A percentile compares a stretch with the other conserved stretches of the same genome.
phyloP scores from a whole-genome alignment of 2,797 vertebrate species.

The Catamblyrhynchus diadema region DNA sequence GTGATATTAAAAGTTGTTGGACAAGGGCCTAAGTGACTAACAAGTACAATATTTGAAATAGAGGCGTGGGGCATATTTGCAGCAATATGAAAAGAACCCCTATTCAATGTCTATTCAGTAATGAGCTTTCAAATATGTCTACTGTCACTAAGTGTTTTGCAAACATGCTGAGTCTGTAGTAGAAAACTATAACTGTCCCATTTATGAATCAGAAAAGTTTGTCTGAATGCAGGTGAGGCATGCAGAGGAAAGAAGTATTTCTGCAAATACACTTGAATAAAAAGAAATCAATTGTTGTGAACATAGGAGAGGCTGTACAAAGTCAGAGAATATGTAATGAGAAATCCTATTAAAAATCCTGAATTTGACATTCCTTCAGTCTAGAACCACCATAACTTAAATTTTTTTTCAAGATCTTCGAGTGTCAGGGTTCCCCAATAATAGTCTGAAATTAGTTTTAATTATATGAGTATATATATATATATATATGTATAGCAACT shows the following conservation, averaged over 20 bases:
- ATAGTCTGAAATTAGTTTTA: neutral
- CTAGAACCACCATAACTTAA: neutral
- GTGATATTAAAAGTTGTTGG: constrained; percentile 31
- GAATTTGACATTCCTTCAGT: neutral
- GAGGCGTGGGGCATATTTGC: neutral
- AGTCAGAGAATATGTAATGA: neutral
- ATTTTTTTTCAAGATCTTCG: neutral
- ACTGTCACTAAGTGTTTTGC: neutral
- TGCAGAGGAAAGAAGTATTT: neutral
- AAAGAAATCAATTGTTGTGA: neutral
- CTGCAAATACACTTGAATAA: neutral
- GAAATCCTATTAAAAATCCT: neutral
- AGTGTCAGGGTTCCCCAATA: neutral
- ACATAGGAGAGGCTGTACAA: neutral
- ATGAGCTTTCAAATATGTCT: neutral
- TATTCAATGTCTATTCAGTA: neutral
- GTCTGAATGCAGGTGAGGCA: neutral
- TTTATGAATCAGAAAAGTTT: neutral
- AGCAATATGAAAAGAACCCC: neutral
- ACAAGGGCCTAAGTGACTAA: constrained; percentile 34
- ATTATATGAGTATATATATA: neutral
- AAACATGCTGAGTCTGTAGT: neutral
- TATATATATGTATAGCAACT: neutral
- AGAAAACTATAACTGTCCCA: neutral
- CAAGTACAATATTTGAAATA: constrained; percentile 37